Evolutionary conservation across 2,113 vertebrate genomes (phyloP), one percentile per base, ranked within the genome.

Genomic region (Rattus norvegicus): DNA sequence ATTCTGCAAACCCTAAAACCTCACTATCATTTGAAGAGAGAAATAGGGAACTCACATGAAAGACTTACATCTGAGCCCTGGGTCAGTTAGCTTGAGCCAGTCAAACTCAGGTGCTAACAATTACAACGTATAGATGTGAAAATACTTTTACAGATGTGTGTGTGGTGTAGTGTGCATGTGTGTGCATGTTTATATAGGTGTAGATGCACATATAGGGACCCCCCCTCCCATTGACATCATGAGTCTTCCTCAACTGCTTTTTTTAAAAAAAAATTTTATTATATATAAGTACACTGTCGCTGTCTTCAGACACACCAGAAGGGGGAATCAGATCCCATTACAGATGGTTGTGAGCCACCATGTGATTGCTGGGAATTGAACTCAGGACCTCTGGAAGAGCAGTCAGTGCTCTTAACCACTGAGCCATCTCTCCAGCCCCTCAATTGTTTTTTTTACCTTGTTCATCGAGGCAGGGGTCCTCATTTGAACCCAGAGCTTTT

Each of bases 11-110:
- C 26, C 20, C 36, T 73, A 90, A 56, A 88, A 95, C 87, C 56
- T 88, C 69, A 75, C 7, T 59, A 94, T 36, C 56, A 95, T 95
- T 87, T 70, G 39, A 47, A 83, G 47, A 20, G 88, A 22, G 30
- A 63, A 80, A 77, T 12, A 85, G 33, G 49, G 56, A 81, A 69
- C 3, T 9, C 17, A 22, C 43, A 28, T 39, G 47, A 63, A 80
- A 54, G 39, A 69, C 84, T 75, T 88, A 59, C 30, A 13, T 90
- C 14, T 70, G 63, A 96, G 24, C 47, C 36, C 63, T 16, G 5
- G 10, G 77, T 96, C 67, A 95, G 84, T 92, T 56, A 94, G 54
- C 26, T 9, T 87, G 39, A 24, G 7, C 30, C 89, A 86, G 65
- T 93, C 73, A 96, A 90, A 73, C 30, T 12, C 49, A 69, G 96